Evolutionary conservation across 2,888 invertebrate genomes (phyloP).

Genomic region (Xylota sylvarum): DNA sequence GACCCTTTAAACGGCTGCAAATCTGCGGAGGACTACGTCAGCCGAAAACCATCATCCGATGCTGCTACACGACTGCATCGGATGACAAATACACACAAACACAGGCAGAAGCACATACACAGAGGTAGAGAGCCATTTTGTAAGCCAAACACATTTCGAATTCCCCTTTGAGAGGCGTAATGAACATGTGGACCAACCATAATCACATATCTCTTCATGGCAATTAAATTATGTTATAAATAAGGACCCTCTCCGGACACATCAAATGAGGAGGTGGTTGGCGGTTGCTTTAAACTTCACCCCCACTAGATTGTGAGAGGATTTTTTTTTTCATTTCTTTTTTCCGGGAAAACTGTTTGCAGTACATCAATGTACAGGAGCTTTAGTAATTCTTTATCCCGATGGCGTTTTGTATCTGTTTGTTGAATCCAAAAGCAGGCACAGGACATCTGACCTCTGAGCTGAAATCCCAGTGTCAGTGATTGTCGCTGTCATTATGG

Average conservation of each 20-base stretch:
- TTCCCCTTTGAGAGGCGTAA: constrained; percentile 45
- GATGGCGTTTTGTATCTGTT: constrained; percentile 12
- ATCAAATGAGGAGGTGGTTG: not conserved
- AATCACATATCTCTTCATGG: constrained; percentile 57
- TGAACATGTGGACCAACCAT: constrained; percentile 39
- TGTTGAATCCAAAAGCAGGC: constrained; percentile 21
- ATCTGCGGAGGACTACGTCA: not conserved
- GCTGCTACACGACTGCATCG: not conserved
- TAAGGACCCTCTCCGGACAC: constrained; percentile 24
- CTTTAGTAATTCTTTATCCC: not conserved
- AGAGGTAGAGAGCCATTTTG: not conserved
- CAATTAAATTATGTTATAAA: constrained; percentile 59
- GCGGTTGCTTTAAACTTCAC: constrained; percentile 13
- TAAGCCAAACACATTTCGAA: constrained; percentile 36
- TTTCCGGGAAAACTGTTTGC: not conserved
- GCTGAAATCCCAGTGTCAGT: constrained; percentile 16
- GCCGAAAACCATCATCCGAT: constrained; percentile 30
- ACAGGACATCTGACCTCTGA: constrained; percentile 21
- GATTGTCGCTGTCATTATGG: constrained; percentile 1
- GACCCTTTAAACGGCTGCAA: constrained; percentile 44
- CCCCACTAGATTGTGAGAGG: not conserved
- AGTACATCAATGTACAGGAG: constrained; percentile 1
- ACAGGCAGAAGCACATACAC: not conserved
- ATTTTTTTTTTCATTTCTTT: not conserved
- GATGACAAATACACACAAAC: not conserved